phyloP scores from a whole-genome alignment of 2,113 vertebrate genomes.

The Regulus satrapa region DNA sequence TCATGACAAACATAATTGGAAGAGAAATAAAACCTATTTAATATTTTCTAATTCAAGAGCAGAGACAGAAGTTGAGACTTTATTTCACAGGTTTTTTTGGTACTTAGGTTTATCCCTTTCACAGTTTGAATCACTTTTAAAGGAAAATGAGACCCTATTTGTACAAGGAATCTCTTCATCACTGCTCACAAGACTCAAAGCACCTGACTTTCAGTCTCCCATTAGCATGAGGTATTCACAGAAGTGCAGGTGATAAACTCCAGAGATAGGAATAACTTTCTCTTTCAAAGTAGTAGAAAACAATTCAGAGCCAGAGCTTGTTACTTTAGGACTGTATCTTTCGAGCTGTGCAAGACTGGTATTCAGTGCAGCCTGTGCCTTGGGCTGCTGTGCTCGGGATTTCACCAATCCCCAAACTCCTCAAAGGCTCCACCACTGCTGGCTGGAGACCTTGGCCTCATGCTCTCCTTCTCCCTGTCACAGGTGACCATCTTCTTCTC shows the following conservation, averaged over 20 bases:
- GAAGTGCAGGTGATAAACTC: not conserved
- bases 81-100: not conserved
- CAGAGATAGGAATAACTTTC: not conserved
- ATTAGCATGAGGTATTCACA: not conserved
- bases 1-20: not conserved
- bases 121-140: not conserved
- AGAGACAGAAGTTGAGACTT: not conserved
- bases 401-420: not conserved
- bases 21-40: not conserved
- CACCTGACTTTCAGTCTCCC: not conserved
- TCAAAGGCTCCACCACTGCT: not conserved
- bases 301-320: not conserved
- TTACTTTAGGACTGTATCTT: not conserved
- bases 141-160: not conserved
- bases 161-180: not conserved
- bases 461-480: not conserved
- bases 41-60: not conserved
- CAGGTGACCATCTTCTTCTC: constrained; percentile 93
- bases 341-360: not conserved
- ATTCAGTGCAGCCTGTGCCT: fast-evolving
- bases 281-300: not conserved
- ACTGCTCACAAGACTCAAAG: not conserved
- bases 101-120: not conserved
- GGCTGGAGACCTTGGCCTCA: not conserved
- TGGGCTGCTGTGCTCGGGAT: not conserved